phyloP scores from a whole-genome alignment of 2,888 invertebrate species.

The Ptychoptera contaminata region DNA sequence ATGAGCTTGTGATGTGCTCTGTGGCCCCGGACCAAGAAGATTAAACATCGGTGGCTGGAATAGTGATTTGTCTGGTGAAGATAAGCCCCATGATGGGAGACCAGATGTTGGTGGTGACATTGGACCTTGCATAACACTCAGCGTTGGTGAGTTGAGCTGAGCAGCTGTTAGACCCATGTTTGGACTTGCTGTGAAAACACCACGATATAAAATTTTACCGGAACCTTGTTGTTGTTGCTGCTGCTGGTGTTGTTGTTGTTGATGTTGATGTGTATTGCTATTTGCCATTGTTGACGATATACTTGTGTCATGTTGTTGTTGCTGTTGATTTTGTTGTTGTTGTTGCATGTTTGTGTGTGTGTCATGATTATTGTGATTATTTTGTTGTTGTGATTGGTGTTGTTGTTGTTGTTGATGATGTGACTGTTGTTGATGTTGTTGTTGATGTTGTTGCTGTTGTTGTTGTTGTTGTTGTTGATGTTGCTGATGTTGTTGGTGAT shows the following conservation, averaged over 20 bases:
- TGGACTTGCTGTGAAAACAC: constrained; percentile 50
- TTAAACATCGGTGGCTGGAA: constrained; percentile 47
- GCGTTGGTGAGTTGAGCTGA: constrained; percentile 27
- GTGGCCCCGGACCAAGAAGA: constrained; percentile 40
- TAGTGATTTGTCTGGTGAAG: constrained; percentile 47
- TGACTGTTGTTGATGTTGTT: constrained; percentile 20
- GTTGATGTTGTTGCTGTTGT: constrained; percentile 19
- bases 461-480: constrained; percentile 17
- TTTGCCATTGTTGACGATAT: background rate
- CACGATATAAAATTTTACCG: constrained; percentile 45
- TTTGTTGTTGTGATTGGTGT: constrained; percentile 20
- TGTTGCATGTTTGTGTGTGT: constrained; percentile 37
- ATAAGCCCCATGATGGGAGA: constrained; percentile 57
- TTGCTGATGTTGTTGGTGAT: constrained; percentile 20
- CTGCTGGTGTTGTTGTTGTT: constrained; percentile 25
- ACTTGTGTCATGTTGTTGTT: constrained; percentile 4
- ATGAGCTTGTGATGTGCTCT: constrained; percentile 39
- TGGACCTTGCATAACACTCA: constrained; percentile 27
- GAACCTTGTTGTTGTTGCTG: constrained; percentile 35
- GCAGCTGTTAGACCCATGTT: constrained; percentile 22
- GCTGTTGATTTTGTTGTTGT: constrained; percentile 11
- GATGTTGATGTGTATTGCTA: constrained; percentile 9
- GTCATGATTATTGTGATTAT: constrained; percentile 26
- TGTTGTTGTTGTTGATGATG: constrained; percentile 15
- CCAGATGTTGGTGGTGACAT: constrained; percentile 40